Base-by-base conservation (phyloP, 2,888 invertebrate species). In the Belgica antarctica region DNA sequence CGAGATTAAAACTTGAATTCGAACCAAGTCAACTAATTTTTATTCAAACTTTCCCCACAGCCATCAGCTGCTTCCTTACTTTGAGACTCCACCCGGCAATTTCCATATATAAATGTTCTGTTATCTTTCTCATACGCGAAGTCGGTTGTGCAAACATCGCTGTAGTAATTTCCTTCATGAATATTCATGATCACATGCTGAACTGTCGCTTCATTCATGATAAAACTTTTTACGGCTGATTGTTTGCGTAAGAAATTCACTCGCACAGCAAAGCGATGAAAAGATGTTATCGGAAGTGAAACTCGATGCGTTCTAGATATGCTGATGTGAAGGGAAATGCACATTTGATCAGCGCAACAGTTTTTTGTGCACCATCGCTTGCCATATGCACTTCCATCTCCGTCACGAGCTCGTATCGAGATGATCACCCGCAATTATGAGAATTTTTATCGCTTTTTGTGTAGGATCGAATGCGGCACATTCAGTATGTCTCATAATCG, bases 271-370 rank as follows among this genome's bases (percentile, higher is more conserved):
- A 52, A 52, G 52, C n/a, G 22, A 52, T n/a, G 52, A 22, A 22
- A 52, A 41, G 52, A 19, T 22, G 52, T 52, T 52, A 52, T 52
- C 52, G 52, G 52, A 52, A 52, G 52, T 52, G 52, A 19, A 17
- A 52, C 52, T 5, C 22, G 52, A 52, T 52, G 52, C 52, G 2
- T 17, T 31, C 34, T 31, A n/a, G 19, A 52, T 22, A 1, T 22
- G 2, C 52, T 52, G 22, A 52, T 52, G 52, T 12, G 52, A 52
- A 22, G 22, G 52, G 22, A 52, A 41, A 10, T 41, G 41, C 41
- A 41, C n/a, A 31, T 12, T 41, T 41, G 41, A 41, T 41, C 41
- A n/a, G 15, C 3, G 41, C 41, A 41, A 41, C 41, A 41, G 41
- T 41, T 41, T 2, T n/a, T n/a, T n/a, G n/a, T n/a, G n/a, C n/a